phyloP scores from a whole-genome alignment of 2,888 invertebrate genomes.

The Sipha maydis region DNA sequence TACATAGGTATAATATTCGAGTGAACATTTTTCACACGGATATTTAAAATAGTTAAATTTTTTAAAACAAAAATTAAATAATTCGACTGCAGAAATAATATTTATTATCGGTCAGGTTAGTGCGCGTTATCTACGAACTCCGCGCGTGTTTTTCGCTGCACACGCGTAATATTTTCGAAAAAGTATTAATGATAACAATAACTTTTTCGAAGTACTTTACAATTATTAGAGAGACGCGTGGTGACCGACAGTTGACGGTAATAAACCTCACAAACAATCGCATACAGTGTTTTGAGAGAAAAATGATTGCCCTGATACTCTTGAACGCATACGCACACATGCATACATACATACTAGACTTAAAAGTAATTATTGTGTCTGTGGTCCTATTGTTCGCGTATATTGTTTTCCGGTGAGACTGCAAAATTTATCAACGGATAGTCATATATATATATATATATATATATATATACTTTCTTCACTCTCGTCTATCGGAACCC shows the following conservation, averaged over 20 bases:
- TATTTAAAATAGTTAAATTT: too few relatives aligned
- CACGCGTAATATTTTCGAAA: neutral
- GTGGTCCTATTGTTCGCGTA: constrained; percentile 25
- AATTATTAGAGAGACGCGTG: neutral
- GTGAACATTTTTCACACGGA: too few relatives aligned
- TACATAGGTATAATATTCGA: too few relatives aligned
- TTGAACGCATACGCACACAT: neutral
- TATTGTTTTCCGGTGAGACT: constrained; percentile 48
- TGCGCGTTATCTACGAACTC: neutral
- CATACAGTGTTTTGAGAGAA: neutral
- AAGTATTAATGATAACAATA: neutral
- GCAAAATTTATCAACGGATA: constrained; percentile 19
- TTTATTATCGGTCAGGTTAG: neutral
- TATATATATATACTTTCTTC: neutral
- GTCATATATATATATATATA: neutral
- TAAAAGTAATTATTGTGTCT: constrained; percentile 20
- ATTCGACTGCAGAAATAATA: too few relatives aligned
- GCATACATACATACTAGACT: neutral
- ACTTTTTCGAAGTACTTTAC: neutral
- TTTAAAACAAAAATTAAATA: too few relatives aligned
- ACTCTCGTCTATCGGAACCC: neutral
- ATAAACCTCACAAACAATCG: neutral
- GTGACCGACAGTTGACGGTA: neutral
- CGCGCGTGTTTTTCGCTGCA: neutral
- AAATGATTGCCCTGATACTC: neutral